Evolutionary conservation across 2,888 invertebrate genomes (phyloP), one percentile per base, ranked within the genome.

Genomic region (Teleogryllus oceanicus): DNA sequence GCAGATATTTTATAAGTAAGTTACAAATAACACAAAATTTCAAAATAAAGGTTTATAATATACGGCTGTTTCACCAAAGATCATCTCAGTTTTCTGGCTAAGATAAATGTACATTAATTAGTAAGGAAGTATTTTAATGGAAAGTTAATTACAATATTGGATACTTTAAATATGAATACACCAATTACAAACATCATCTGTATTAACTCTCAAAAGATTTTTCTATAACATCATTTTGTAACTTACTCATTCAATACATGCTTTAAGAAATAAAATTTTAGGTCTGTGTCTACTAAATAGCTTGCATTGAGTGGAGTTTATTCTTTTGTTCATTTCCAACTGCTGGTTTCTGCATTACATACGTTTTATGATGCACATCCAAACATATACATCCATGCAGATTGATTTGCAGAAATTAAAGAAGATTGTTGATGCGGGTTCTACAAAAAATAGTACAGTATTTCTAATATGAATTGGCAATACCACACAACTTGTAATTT

Each of bases 101-200:
- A 37, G 37, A 37, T 37, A 37, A 37, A 37, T n/a, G 8, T 77
- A 24, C 24, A 50, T 21, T 50, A 50, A 8, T 5, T 12, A 49
- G 11, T 49, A 77, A n/a, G n/a, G 49, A 77, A 77, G 49, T 49
- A 77, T 49, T 49, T 11, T 21, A 50, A 50, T 77, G 77, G 77
- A 77, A 77, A 37, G 37, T 37, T 37, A 37, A 37, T 37, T 37
- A 37, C 37, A 37, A 37, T 37, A 37, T 37, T 4, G 37, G 37
- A 37, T 37, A 37, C 37, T 37, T 37, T 5, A 37, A 37, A 37
- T 37, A 37, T 37, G 37, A 37, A 37, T 8, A 37, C 8, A 37
- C 37, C 37, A 37, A 37, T 37, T 37, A 37, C 37, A 37, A 37
- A 37, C 8, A 37, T 37, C 37, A 37, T 37, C 37, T 37, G 37